Evolutionary conservation across 2,888 invertebrate genomes (phyloP), one percentile per base, ranked within the genome.

Genomic region (Synanthedon tipuliformis): DNA sequence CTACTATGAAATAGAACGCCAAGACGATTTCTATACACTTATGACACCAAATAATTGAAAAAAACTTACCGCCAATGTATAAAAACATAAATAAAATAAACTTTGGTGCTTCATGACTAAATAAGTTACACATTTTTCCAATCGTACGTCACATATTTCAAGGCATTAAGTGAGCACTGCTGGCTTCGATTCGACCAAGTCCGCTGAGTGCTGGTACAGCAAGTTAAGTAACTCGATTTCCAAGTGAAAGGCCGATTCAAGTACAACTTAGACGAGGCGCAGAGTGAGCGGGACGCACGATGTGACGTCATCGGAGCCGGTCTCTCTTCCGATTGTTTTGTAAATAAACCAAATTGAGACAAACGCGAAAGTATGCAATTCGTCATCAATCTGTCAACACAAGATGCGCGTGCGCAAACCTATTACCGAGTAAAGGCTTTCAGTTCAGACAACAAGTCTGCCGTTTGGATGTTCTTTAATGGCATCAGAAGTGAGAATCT

Each of bases 81-180:
- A 71, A 61, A 55, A 76, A 58, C 65, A 78, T 65, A 64, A 66
- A 75, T 59, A 71, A 79, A 56, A 75, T 67, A 55, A 77, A 66
- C 82, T 83, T 85, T 82, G 83, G 82, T 65, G 74, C 67, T 57
- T 66, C 62, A 66, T 74, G 73, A 82, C 78, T 77, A 77, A 61
- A 57, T 63, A 54, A 51, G 55, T 58, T 69, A 62, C 65, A 71
- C 76, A 73, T 76, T 68, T 69, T 64, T n/a, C 51, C 45, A 34
- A 34, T 34, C 10, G 34, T 34, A 34, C 34, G 34, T 34, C 34
- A 34, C 34, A 34, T 34, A 34, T 34, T 34, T 34, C 34, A 34
- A 34, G 7, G 34, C 1, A 34, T 34, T 10, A 34, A 34, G 34
- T 34, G 8, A 34, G 34, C 8, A 34, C 34, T 34, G 34, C n/a